phyloP scores from a whole-genome alignment of 2,113 vertebrate species.

The Brevimyrus niger region DNA sequence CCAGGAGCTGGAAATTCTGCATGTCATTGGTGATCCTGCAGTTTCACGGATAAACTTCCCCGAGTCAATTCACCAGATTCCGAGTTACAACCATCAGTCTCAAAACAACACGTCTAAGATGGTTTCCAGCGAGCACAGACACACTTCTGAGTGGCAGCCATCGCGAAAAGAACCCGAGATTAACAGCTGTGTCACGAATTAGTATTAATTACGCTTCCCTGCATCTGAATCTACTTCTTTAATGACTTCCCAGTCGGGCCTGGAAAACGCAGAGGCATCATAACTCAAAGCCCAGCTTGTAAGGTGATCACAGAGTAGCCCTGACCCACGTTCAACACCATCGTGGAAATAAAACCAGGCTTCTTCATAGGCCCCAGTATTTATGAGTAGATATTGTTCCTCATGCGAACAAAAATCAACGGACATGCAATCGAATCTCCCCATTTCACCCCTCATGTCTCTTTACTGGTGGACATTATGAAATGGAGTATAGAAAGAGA shows the following conservation, averaged over 20 bases:
- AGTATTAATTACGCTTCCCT: neutral
- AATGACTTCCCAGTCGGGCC: neutral
- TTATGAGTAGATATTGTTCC: neutral
- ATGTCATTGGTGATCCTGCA: neutral
- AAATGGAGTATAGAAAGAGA: neutral
- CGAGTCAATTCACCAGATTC: neutral
- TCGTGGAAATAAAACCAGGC: neutral
- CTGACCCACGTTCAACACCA: neutral
- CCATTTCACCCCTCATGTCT: neutral
- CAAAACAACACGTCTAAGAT: neutral
- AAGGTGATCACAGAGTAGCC: neutral
- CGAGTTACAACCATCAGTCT: neutral
- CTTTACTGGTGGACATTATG: neutral
- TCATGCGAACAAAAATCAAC: neutral
- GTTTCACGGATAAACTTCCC: neutral
- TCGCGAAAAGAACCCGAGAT: neutral
- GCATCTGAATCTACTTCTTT: neutral
- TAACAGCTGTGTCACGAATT: neutral
- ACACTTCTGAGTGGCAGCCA: neutral
- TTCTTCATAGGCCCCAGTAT: neutral
- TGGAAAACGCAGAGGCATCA: neutral
- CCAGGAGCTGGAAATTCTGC: neutral
- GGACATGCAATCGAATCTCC: neutral
- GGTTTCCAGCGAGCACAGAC: neutral
- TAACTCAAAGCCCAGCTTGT: neutral